phyloP scores from a whole-genome alignment of 2,797 vertebrate genomes.

The Phataginus tetradactyla region DNA sequence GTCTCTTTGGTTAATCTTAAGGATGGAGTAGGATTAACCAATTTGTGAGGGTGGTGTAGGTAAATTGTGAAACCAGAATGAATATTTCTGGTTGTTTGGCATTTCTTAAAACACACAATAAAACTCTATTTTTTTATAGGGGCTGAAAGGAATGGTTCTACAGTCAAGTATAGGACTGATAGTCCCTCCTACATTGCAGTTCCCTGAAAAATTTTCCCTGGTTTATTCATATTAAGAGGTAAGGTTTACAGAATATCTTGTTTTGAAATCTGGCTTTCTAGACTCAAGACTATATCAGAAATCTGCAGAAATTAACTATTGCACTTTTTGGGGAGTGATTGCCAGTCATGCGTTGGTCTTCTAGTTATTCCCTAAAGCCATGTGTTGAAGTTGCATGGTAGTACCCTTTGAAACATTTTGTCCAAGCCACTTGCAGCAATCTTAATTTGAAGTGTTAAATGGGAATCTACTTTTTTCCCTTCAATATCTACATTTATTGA shows the following conservation, averaged over 20 bases:
- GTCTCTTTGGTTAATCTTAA: neutral
- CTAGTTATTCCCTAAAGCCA: neutral
- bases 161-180: neutral
- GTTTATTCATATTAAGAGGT: slow-evolving; percentile 26
- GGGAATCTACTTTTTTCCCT: neutral
- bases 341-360: neutral
- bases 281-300: neutral
- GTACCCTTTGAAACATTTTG: neutral
- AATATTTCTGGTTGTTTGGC: neutral
- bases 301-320: neutral
- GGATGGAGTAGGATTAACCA: neutral
- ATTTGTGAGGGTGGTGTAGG: neutral
- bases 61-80: neutral
- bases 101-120: neutral
- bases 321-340: neutral
- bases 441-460: neutral
- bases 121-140: neutral
- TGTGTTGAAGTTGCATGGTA: neutral
- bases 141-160: neutral
- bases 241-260: neutral
- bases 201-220: neutral
- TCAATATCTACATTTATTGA: neutral
- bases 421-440: neutral
- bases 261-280: neutral
- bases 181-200: neutral